These are phyloP conservation scores for Pantala flavescens DNA, from an alignment of 1,140 invertebrate genomes.

Conservation along the genomic window DNA sequence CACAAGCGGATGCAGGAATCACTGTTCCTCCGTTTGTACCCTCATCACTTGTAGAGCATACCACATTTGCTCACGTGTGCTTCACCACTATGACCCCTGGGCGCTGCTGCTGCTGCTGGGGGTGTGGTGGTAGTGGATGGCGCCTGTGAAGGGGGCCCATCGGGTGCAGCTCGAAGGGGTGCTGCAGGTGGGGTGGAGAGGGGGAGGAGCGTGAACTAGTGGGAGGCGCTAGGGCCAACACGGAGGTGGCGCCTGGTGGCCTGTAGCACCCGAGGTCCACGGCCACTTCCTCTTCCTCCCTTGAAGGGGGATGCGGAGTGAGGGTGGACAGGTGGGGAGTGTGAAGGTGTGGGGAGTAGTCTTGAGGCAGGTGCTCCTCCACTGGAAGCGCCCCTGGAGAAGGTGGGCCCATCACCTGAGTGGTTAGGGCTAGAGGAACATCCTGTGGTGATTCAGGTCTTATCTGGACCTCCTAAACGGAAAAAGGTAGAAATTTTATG, in stretches of 20 bases:
- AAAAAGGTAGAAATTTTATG: no score
- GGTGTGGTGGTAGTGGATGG: slow-evolving; percentile 12
- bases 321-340: slow-evolving; percentile 17
- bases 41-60: neutral
- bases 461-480: neutral
- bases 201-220: neutral
- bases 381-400: neutral
- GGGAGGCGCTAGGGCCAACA: neutral
- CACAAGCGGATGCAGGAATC: neutral
- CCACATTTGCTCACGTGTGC: slow-evolving; percentile 30
- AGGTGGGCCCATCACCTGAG: slow-evolving; percentile 23
- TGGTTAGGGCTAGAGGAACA: slow-evolving; percentile 62
- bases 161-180: neutral
- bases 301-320: neutral
- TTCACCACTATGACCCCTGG: slow-evolving; percentile 81
- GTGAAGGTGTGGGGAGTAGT: slow-evolving; percentile 19
- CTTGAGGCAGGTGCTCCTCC: slow-evolving; percentile 32
- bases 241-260: neutral
- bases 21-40: neutral
- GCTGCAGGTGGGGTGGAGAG: neutral
- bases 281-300: neutral
- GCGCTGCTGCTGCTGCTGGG: slow-evolving; percentile 52
- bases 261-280: neutral
- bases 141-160: neutral
- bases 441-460: slow-evolving; percentile 38